Evolutionary conservation across 2,797 vertebrate genomes (phyloP), one percentile per base, ranked within the genome.

Genomic region (Syngnathus rostellatus): DNA sequence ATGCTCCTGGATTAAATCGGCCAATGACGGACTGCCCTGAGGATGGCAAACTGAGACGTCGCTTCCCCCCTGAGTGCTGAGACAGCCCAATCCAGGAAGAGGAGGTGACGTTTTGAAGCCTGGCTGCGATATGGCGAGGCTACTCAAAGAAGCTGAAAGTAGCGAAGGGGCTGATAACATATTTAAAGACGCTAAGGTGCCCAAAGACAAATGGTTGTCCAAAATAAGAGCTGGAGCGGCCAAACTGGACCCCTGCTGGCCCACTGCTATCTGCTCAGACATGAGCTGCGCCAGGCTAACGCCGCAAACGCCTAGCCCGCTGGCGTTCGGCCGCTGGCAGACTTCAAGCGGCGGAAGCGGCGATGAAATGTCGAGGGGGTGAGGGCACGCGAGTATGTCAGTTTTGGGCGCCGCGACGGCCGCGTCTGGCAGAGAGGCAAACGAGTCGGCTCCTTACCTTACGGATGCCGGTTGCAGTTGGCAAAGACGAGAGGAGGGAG

Each of bases 371-470:
- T 76, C 85, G 75, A 67, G 73, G 68, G 88, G 76, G 69, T 64
- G 21, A 55, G 74, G 64, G 75, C 67, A 77, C 14, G 68, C 69
- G 73, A 62, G 16, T 67, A 64, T 48, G 70, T 68, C 51, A 6
- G 71, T 48, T 72, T 83, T 84, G 71, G 45, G 77, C 71, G 67
- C 40, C 50, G 77, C 76, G 72, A 75, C 66, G 79, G 76, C 77
- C 79, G 79, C 77, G 77, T 84, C 68, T 85, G 85, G 88, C 82
- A 89, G 84, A 89, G 79, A 87, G 72, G 89, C 88, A 87, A 81
- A 89, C 88, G 92, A 85, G 90, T 92, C 89, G 94, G 93, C 95
- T 95, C 93, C 96, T 99, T 99, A 99, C 97, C 97, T 99, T 99
- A 94, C 97, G 79, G 93, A 88, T 94, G 97, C 97, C 97, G 94